Evolutionary conservation across 2,888 invertebrate genomes (phyloP).

Genomic region (Gortyna flavago): DNA sequence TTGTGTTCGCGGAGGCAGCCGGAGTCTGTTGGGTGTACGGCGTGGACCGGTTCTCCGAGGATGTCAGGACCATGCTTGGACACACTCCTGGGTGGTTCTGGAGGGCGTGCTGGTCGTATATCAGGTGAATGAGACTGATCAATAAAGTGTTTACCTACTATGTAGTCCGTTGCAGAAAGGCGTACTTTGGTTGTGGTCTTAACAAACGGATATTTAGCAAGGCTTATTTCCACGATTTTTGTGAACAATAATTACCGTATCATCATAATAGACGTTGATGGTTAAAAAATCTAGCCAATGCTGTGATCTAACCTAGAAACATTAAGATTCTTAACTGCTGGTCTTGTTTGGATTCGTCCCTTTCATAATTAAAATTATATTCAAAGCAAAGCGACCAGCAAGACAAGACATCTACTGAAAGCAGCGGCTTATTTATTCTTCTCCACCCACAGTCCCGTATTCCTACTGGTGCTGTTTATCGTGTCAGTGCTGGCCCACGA

Average conservation of each 20-base stretch:
- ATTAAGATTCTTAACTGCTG: not conserved
- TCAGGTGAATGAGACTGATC: constrained; percentile 81
- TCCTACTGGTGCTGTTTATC: constrained; percentile 95
- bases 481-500: constrained; percentile 95
- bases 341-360: not conserved
- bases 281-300: not conserved
- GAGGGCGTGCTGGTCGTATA: constrained; percentile 96
- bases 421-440: not conserved
- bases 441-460: constrained; percentile 91
- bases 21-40: constrained; percentile 98
- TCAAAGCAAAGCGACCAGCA: not conserved
- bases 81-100: constrained; percentile 94
- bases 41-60: constrained; percentile 94
- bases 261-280: not conserved
- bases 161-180: not conserved
- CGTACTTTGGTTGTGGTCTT: not conserved
- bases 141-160: not conserved
- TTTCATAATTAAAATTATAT: not conserved
- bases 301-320: not conserved
- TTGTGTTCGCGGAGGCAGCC: constrained; percentile 97
- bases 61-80: constrained; percentile 96
- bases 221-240: not conserved
- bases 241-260: not conserved
- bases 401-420: not conserved
- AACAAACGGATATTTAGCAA: not conserved